Conservation (phyloP, 2,888 invertebrate genomes). For the Limulus polyphemus region DNA sequence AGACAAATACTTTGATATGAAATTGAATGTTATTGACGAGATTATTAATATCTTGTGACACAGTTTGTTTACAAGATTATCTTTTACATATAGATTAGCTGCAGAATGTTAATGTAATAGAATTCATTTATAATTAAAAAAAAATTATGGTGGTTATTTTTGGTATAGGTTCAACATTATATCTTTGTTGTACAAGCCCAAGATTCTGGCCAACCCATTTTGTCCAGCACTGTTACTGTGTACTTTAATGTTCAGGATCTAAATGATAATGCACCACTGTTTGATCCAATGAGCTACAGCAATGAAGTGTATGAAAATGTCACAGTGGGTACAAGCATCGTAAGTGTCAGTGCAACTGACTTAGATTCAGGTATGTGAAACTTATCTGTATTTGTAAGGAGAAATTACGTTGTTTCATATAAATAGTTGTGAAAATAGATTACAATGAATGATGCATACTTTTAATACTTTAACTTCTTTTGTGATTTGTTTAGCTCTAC, state of each 20-base stretch:
- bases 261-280: constrained; percentile 87
- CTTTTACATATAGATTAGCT: no score
- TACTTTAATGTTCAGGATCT: constrained; percentile 90
- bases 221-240: constrained; percentile 79
- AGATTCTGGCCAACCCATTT: constrained; percentile 70
- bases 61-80: no score
- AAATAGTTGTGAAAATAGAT: no score
- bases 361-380: constrained; percentile 48
- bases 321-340: constrained; percentile 62
- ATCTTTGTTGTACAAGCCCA: constrained; percentile 84
- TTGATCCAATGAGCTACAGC: constrained; percentile 83
- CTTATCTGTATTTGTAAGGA: no score
- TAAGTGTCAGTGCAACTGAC: constrained; percentile 83
- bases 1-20: no score
- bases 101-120: no score
- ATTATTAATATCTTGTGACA: no score
- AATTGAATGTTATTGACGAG: no score
- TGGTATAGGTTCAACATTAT: constrained; percentile 76
- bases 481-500: no score
- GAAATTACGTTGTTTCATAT: no score
- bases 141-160: no score
- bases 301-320: constrained; percentile 81
- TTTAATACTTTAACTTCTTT: constrained; percentile 22
- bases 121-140: no score
- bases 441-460: neutral